Evolutionary conservation across 2,797 vertebrate genomes (phyloP), one percentile per base, ranked within the genome.

Genomic region (Lacerta viridis): DNA sequence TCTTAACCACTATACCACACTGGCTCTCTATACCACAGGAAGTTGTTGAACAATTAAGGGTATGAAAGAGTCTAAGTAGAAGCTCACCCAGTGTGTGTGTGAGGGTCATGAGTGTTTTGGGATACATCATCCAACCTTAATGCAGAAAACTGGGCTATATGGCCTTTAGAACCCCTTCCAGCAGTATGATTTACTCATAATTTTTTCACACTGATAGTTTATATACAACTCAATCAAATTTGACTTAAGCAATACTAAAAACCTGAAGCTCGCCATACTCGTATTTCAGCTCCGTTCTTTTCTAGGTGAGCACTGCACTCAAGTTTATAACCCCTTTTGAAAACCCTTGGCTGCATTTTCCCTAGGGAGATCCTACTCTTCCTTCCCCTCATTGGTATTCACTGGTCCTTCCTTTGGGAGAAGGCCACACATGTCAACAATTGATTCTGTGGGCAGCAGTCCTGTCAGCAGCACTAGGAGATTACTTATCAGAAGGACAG

Each of bases 401-500:
- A 1, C 10, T 0, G 17, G 80, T 39, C 82, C 18, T 50, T 84
- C 85, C 61, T 76, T 88, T 41, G 27, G 41, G 87, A 68, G 88
- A 76, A 84, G 59, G 88, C 88, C 64, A 91, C 0, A 0, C 15
- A 7, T 0, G 0, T 46, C 90, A 90, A 72, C 88, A 86, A 91
- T 55, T 0, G 17, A 84, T 90, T 80, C 89, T 86, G 11, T 1
- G 33, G 90, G 90, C 86, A 77, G 84, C n/a, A 0, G 90, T 88
- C 72, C 87, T 88, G 84, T 75, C 93, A 91, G 41, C 91, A 36
- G 90, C 88, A 90, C 69, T 88, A 91, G 90, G 87, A 33, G 86
- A 91, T 1, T 85, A 79, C 86, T 88, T 78, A 83, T 92, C 15
- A 91, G 87, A 91, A 0, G 9, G 89, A 81, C 84, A 92, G 87